phyloP scores from a whole-genome alignment of 2,797 vertebrate genomes.

The Notolepis coatsorum region DNA sequence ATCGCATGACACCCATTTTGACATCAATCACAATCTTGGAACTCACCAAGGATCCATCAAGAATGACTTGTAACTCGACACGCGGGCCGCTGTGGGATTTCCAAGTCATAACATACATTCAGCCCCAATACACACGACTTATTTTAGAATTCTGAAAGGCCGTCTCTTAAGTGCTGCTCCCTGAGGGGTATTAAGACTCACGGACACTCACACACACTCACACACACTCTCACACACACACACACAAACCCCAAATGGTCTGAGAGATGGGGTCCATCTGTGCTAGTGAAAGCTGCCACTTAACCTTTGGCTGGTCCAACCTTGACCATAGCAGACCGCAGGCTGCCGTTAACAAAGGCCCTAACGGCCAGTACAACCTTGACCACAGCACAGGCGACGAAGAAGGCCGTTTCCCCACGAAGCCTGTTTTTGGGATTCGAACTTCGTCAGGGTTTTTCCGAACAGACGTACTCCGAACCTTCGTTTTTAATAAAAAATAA shows the following conservation, averaged over 20 bases:
- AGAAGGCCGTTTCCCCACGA: no score
- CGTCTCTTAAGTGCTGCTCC: slow-evolving; percentile 17
- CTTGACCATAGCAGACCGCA: background rate
- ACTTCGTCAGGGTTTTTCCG: no score
- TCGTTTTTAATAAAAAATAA: no score
- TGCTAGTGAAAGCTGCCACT: slow-evolving; percentile 3
- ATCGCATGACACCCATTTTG: slow-evolving; percentile 13
- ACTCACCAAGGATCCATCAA: background rate
- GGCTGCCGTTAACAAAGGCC: background rate
- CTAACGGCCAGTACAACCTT: background rate
- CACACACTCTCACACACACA: background rate
- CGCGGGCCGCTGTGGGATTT: slow-evolving; percentile 5
- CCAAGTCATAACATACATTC: slow-evolving; percentile 42
- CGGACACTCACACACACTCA: background rate
- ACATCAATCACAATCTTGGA: slow-evolving; percentile 47
- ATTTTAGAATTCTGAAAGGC: slow-evolving; percentile 18
- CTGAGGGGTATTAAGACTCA: background rate
- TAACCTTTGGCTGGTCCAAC: slow-evolving; percentile 32
- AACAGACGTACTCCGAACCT: no score
- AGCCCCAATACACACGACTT: slow-evolving; percentile 24
- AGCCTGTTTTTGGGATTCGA: no score
- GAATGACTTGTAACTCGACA: slow-evolving; percentile 23
- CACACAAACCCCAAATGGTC: slow-evolving; percentile 8
- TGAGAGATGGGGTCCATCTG: slow-evolving; percentile 35
- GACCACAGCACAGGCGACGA: slow-evolving; percentile 10